Conservation (phyloP, 2,113 vertebrate species). For the Labeo rohita region DNA sequence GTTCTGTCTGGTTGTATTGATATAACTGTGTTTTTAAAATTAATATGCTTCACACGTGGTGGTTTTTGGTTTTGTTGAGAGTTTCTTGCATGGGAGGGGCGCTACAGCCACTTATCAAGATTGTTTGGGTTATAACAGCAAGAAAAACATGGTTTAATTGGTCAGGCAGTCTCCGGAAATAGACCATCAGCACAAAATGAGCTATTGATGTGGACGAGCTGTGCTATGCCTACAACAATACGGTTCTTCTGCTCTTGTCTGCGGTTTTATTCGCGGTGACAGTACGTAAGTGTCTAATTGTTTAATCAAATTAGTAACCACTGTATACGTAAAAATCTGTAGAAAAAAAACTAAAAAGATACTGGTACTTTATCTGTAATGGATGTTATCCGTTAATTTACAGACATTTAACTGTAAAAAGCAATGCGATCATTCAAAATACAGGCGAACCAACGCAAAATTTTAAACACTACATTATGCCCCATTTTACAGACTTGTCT, state of each 20-base stretch:
- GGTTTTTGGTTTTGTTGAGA: not conserved
- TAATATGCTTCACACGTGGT: not conserved
- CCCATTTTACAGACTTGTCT: no score
- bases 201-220: no score
- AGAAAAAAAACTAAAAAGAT: no score
- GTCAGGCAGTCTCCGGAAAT: not conserved
- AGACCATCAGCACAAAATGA: not conserved
- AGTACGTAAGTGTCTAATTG: slow-evolving; percentile 58
- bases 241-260: slow-evolving; percentile 34
- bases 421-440: no score
- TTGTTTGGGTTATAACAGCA: no score
- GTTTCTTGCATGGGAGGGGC: not conserved
- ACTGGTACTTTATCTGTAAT: no score
- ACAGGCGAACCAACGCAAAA: no score
- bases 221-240: no score
- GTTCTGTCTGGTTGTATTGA: not conserved
- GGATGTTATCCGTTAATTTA: not conserved
- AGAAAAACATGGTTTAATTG: no score
- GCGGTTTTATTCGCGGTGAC: slow-evolving; percentile 17
- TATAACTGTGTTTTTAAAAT: not conserved
- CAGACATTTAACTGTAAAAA: not conserved
- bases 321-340: no score
- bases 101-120: not conserved
- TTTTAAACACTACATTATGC: no score
- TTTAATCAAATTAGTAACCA: not conserved